Conservation (phyloP, 35 echinoderm and acorn worm species). For the Nesometra sesokonis region DNA sequence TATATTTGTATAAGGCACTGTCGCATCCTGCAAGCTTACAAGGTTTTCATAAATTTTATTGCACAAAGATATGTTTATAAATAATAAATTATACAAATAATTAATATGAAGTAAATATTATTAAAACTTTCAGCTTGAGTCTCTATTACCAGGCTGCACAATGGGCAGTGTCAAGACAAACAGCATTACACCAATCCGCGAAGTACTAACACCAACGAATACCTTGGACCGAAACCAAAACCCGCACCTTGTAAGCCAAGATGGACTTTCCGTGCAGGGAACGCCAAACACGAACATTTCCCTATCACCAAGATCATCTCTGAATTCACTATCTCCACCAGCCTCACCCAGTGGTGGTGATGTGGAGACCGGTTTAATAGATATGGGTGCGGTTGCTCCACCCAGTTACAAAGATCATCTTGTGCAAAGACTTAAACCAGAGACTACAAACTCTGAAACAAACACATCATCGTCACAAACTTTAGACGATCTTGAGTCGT, state of each 20-base stretch:
- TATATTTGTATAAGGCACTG: too few species aligned
- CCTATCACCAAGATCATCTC: constrained; percentile 70
- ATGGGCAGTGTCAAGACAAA: neutral
- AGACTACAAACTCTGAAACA: neutral
- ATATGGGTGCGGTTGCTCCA: constrained; percentile 16
- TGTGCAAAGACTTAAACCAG: constrained; percentile 12
- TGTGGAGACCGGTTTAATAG: neutral
- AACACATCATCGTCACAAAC: neutral
- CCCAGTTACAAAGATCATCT: constrained; percentile 57
- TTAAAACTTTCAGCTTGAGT: constrained; percentile 52
- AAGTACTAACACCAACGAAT: neutral
- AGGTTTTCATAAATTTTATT: too few species aligned
- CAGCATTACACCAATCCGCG: constrained; percentile 11
- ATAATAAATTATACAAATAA: too few species aligned
- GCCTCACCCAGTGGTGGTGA: constrained; percentile 64
- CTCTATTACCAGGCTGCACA: constrained; percentile 48
- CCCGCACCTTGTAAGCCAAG: neutral
- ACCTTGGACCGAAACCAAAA: neutral
- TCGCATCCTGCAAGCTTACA: too few species aligned
- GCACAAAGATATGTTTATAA: too few species aligned
- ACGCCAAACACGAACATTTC: constrained; percentile 51
- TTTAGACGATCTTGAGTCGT: constrained; percentile 1
- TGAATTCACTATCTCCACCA: constrained; percentile 92
- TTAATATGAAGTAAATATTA: neutral
- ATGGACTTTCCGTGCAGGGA: constrained; percentile 13